phyloP scores from a whole-genome alignment of 2,888 invertebrate genomes.

The Notodonta dromedarius region DNA sequence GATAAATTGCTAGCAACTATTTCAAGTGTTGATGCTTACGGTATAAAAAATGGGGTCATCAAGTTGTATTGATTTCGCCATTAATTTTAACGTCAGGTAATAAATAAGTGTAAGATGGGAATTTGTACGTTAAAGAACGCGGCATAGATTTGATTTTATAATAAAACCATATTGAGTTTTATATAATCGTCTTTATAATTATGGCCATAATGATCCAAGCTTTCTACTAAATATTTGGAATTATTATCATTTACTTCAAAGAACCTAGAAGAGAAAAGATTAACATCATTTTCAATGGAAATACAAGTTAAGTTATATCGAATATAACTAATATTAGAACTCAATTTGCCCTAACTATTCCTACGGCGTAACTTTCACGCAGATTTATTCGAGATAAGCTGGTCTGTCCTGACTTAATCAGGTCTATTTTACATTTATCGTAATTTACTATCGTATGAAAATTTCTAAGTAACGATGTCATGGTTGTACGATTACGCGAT shows the following conservation, averaged over 20 bases:
- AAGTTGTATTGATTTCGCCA: conserved; percentile 4
- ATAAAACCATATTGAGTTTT: too few species aligned
- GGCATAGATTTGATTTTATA: too few species aligned
- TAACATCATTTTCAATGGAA: too few species aligned
- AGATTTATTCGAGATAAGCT: background rate
- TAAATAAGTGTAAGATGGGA: background rate
- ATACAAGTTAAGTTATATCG: background rate
- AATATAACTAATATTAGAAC: background rate
- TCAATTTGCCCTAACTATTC: background rate
- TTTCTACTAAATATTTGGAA: too few species aligned
- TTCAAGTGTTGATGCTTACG: conserved; percentile 22
- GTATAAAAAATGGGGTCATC: conserved; percentile 6
- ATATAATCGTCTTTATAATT: too few species aligned
- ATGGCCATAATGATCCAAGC: too few species aligned
- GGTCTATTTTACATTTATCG: background rate
- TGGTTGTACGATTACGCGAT: background rate
- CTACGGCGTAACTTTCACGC: background rate
- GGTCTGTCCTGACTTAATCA: background rate
- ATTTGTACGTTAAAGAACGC: background rate
- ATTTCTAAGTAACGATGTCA: background rate
- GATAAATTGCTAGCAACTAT: conserved; percentile 28
- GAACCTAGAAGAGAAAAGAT: too few species aligned
- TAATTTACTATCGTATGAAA: background rate
- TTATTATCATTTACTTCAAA: too few species aligned
- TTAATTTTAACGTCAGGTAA: background rate